phyloP scores from a whole-genome alignment of 2,797 vertebrate genomes.

The Microhierax caerulescens region DNA sequence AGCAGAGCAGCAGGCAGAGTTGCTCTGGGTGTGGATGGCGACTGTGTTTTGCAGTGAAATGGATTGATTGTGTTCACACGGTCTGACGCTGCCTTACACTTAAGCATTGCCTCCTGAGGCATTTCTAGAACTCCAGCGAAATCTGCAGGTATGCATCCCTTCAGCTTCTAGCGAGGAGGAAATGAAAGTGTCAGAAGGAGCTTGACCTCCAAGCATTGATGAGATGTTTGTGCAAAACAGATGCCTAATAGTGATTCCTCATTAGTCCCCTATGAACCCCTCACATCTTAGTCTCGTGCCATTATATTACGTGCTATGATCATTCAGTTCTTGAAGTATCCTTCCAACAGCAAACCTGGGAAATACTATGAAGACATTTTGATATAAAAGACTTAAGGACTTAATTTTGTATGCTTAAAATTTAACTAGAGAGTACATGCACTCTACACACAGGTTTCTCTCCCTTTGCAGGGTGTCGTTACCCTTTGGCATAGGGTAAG shows the following conservation, averaged over 20 bases:
- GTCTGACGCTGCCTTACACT: neutral
- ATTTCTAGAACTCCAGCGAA: neutral
- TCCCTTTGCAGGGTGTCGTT: neutral
- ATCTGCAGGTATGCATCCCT: neutral
- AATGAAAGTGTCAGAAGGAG: neutral
- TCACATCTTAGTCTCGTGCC: neutral
- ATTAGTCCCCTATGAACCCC: neutral
- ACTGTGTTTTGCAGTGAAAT: accelerated
- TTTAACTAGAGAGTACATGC: accelerated
- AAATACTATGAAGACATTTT: neutral
- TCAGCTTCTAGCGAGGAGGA: neutral
- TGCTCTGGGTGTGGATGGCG: accelerated
- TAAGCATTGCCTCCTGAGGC: neutral
- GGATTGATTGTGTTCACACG: accelerated
- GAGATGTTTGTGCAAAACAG: accelerated
- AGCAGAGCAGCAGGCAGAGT: neutral
- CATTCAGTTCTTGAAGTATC: neutral
- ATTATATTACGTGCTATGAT: accelerated
- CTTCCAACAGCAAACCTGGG: neutral
- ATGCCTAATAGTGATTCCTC: neutral
- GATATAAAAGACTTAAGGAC: neutral
- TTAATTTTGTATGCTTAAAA: neutral
- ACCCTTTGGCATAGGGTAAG: neutral
- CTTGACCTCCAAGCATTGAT: neutral
- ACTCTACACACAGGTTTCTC: accelerated